Conservation (phyloP, 2,888 invertebrate species). For the Acrobasis repandana region DNA sequence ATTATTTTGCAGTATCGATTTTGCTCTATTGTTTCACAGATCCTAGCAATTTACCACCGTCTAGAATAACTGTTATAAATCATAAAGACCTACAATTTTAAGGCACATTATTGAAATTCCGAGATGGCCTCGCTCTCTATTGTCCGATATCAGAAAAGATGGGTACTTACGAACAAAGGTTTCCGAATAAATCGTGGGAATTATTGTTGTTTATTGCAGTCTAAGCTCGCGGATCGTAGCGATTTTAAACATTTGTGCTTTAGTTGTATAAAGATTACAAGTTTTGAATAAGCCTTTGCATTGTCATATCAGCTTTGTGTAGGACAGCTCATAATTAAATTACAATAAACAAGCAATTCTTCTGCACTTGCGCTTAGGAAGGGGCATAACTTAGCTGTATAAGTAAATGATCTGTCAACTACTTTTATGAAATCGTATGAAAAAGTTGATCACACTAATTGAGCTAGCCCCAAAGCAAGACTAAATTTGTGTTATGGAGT, state of each 20-base stretch:
- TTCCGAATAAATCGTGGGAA: slow-evolving; percentile 10
- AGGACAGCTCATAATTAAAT: too few relatives aligned
- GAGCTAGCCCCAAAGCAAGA: too few relatives aligned
- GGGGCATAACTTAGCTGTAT: too few relatives aligned
- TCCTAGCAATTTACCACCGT: background rate
- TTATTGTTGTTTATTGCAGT: slow-evolving; percentile 6
- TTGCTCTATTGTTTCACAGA: slow-evolving; percentile 6
- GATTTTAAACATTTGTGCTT: background rate
- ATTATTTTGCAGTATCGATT: slow-evolving; percentile 7
- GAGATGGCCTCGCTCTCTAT: slow-evolving; percentile 6
- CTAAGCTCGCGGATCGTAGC: background rate
- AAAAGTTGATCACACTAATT: too few relatives aligned
- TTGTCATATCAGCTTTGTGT: too few relatives aligned
- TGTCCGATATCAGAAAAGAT: slow-evolving; percentile 6
- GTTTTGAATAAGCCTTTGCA: background rate
- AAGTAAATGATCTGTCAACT: too few relatives aligned
- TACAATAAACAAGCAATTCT: too few relatives aligned
- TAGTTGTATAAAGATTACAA: background rate
- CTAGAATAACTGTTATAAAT: slow-evolving; percentile 7
- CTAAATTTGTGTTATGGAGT: too few relatives aligned
- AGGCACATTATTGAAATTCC: slow-evolving; percentile 6
- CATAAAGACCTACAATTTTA: slow-evolving; percentile 6
- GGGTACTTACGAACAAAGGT: slow-evolving; percentile 15
- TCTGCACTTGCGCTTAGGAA: too few relatives aligned
- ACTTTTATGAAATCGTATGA: too few relatives aligned